A percentile compares a stretch with the other conserved stretches of the same genome.
Evolutionary conservation across 2,113 vertebrate species (phyloP).

Genomic region (Jaculus jaculus): DNA sequence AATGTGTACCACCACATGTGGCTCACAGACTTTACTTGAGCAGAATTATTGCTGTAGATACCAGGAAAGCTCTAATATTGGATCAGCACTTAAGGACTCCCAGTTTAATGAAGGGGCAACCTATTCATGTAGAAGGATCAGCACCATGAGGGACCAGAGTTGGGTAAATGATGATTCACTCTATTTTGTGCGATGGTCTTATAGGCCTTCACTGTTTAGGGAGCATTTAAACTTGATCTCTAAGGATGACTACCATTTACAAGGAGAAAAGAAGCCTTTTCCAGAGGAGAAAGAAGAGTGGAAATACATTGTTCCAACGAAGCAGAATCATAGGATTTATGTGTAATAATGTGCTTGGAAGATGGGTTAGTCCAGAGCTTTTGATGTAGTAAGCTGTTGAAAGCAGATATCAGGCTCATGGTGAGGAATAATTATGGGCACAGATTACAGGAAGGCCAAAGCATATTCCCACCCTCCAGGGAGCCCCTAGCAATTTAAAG

Average conservation of each 20-base stretch:
- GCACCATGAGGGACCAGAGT: background rate
- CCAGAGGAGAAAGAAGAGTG: background rate
- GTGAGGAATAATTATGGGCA: background rate
- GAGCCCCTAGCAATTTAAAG: background rate
- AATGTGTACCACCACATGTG: background rate
- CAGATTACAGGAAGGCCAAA: background rate
- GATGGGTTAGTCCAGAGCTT: background rate
- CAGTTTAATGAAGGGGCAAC: background rate
- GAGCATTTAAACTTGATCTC: constrained; percentile 41
- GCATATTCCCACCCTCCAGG: background rate
- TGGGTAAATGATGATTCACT: background rate
- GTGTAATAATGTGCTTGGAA: background rate
- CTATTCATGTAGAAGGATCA: background rate
- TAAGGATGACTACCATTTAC: background rate
- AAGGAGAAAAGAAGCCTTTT: background rate
- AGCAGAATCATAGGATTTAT: background rate
- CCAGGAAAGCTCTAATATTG: background rate
- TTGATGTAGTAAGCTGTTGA: background rate
- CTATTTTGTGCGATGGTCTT: background rate
- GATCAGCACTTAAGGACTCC: background rate
- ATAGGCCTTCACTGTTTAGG: background rate
- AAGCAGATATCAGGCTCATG: background rate
- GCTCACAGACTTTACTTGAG: background rate
- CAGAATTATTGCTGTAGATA: constrained; percentile 37
- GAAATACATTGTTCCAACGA: background rate